Evolutionary conservation across 2,113 vertebrate species (phyloP).

Genomic region (Albula glossodonta): DNA sequence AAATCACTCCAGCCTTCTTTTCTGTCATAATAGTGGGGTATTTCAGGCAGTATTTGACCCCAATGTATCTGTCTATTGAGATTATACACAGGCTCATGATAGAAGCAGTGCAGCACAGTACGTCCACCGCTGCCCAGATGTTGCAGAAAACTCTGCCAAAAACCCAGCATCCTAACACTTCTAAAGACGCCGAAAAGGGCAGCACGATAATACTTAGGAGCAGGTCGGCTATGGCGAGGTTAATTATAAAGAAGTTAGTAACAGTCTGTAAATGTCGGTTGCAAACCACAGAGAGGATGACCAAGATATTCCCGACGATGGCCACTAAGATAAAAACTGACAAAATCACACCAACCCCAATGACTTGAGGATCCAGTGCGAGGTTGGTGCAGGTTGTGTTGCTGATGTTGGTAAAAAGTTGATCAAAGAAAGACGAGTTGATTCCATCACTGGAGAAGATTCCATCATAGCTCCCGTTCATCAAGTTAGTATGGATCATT

Average conservation of each 20-base stretch:
- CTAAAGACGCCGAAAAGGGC: slow-evolving; percentile 93
- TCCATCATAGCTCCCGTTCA: slow-evolving; percentile 80
- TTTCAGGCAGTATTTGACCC: slow-evolving; percentile 92
- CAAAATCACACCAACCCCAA: slow-evolving; percentile 85
- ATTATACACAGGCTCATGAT: slow-evolving; percentile 98
- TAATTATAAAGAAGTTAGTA: slow-evolving; percentile 98
- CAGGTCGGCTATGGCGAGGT: slow-evolving; percentile 93
- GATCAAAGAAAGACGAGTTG: slow-evolving; percentile 53
- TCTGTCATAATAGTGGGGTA: slow-evolving; percentile 97
- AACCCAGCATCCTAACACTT: slow-evolving; percentile 93
- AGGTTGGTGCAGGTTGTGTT: slow-evolving; percentile 67
- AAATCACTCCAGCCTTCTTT: slow-evolving; percentile 82
- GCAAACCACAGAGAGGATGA: slow-evolving; percentile 93
- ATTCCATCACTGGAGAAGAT: slow-evolving; percentile 65
- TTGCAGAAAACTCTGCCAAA: slow-evolving; percentile 96
- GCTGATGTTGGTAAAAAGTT: slow-evolving; percentile 58
- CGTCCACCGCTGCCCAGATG: slow-evolving; percentile 97
- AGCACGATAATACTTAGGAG: slow-evolving; percentile 88
- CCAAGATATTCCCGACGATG: slow-evolving; percentile 93
- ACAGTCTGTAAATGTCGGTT: slow-evolving; percentile 93
- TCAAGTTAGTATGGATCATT: slow-evolving; percentile 84
- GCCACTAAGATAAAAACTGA: slow-evolving; percentile 87
- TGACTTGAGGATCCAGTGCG: slow-evolving; percentile 75
- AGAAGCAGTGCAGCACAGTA: slow-evolving; percentile 96
- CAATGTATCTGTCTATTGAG: slow-evolving; percentile 95